Base-by-base conservation (phyloP, 2,113 vertebrate species). In the Rhinoderma darwinii region DNA sequence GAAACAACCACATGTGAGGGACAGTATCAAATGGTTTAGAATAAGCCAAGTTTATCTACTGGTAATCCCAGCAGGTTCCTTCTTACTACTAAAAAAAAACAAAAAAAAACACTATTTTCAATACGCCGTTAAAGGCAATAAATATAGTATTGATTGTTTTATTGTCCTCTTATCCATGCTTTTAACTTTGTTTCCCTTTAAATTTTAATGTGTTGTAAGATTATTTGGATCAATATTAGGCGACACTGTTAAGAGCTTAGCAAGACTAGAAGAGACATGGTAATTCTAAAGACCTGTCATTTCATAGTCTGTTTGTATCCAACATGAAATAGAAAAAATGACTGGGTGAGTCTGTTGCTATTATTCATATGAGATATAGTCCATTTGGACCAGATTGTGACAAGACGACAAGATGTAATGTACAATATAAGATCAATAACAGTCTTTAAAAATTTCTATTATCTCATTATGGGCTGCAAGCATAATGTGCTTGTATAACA, bases 181-280 rank as follows among this genome's bases (percentile, higher is more conserved):
- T 82, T 44, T 68, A 73, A 79, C 61, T 18, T 32, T 68, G 32
- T 43, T 81, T 80, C 76, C 44, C 39, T 56, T 72, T 86, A 72
- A 80, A 47, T 80, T 86, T 81, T 50, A 72, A 47, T 51, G 22
- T 73, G 14, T 72, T 56, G 77, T 73, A 30, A 72, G 78, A 81
- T 56, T 35, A 17, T 78, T 66, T 47, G 22, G 80, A 82, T 87
- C 86, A 73, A 87, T 87, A 87, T 63, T 35, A 61, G 44, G 66
- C 51, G 86, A 63, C 68, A 41, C 78, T 73, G 9, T 81, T 27
- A 50, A 59, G 47, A 22, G 77, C 77, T 70, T 39, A 27, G 18
- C 7, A 7, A 63, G 79, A 51, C 51, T 44, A 66, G 54, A 61
- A 47, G 32, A 73, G 54, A 25, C 10, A 44, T 20, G 51, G 50